These are phyloP conservation scores for Marronus borbonicus DNA, from an alignment of 2,888 invertebrate species.

Conservation along the genomic window DNA sequence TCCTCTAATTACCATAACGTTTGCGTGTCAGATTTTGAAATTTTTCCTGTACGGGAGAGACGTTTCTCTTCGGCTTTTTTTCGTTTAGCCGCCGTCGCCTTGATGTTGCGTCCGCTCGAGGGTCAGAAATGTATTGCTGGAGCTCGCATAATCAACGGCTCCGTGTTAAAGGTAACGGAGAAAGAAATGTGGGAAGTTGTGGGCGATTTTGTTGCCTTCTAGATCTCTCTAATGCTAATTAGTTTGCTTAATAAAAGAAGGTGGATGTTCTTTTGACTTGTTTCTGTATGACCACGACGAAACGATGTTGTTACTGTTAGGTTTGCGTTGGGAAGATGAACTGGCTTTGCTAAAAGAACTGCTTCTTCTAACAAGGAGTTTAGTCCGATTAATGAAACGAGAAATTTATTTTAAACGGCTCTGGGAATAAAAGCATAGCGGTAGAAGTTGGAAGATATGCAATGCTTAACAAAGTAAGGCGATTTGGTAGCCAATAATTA, in stretches of 20 bases:
- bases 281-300: neutral
- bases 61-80: neutral
- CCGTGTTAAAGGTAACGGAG: neutral
- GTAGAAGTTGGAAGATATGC: too few species aligned
- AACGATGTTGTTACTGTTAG: neutral
- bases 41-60: neutral
- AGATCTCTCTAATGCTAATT: conserved; percentile 28
- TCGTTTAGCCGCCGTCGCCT: neutral
- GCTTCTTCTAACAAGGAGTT: too few species aligned
- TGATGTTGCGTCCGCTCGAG: neutral
- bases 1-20: conserved; percentile 45
- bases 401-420: too few species aligned
- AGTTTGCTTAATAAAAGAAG: conserved; percentile 17
- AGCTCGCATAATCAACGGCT: conserved; percentile 8
- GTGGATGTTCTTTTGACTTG: neutral
- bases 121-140: neutral
- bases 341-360: too few species aligned
- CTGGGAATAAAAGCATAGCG: too few species aligned
- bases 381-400: too few species aligned
- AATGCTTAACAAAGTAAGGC: too few species aligned
- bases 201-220: conserved; percentile 11
- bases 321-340: too few species aligned
- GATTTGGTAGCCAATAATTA: too few species aligned
- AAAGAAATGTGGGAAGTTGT: neutral
- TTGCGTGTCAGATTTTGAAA: conserved; percentile 38